Percentiles rank a stretch among this genome's conserved stretches.
Evolutionary conservation across 2,888 invertebrate genomes (phyloP).

Genomic region (Pterostichus niger): DNA sequence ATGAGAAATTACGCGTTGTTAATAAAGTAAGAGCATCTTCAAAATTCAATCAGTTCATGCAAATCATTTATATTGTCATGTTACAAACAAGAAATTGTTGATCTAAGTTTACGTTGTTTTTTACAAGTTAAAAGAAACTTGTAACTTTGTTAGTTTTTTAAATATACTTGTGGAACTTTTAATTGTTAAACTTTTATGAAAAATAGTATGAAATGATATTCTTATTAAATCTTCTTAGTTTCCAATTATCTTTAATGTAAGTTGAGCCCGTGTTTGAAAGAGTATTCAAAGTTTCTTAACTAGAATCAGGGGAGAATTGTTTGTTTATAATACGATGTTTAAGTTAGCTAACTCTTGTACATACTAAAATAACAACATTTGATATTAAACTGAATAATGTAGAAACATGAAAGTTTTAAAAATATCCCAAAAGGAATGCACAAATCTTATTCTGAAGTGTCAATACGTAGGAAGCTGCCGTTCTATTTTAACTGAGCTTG

Average conservation of each 20-base stretch:
- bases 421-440: background rate
- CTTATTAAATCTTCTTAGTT: constrained; percentile 46
- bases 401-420: background rate
- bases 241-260: constrained; percentile 47
- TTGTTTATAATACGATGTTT: constrained; percentile 6
- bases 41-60: constrained; percentile 31
- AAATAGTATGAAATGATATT: constrained; percentile 32
- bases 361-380: background rate
- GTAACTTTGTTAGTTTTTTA: constrained; percentile 17
- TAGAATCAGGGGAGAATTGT: constrained; percentile 5
- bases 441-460: constrained; percentile 16
- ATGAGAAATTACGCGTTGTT: constrained; percentile 17
- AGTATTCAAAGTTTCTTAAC: constrained; percentile 38
- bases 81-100: constrained; percentile 12
- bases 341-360: background rate
- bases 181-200: constrained; percentile 52
- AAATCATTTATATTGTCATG: background rate
- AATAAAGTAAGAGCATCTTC: constrained; percentile 1
- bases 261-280: constrained; percentile 14
- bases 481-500: constrained; percentile 45
- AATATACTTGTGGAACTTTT: constrained; percentile 52
- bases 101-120: constrained; percentile 2
- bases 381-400: constrained; percentile 6
- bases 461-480: background rate
- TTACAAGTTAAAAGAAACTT: no score